Base-by-base conservation (phyloP, 2,113 vertebrate species). In the Hymenochirus boettgeri region DNA sequence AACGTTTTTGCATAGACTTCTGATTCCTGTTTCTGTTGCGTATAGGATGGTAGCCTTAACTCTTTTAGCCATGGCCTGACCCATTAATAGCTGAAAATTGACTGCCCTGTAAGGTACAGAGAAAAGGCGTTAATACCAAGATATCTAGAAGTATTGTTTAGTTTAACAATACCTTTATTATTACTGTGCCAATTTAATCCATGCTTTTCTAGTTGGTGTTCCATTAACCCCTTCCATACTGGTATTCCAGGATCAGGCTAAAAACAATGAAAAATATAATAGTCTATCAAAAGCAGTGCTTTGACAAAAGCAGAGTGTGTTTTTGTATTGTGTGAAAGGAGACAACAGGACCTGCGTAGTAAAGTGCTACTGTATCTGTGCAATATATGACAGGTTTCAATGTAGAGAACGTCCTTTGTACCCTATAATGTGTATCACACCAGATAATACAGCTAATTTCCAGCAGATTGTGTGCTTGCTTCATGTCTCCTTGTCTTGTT, bases 171-270 rank as follows among this genome's bases (percentile, higher is more conserved):
- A 39, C 12, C 42, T 15, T n/a, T 33, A 88, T 92, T n/a, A n/a
- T 93, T 72, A 99, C 96, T 99, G 97, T 56, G 96, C 96, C 52
- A 99, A 80, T 76, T 99, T 98, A 99, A 99, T 75, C 96, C 95
- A 1, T 76, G 94, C 86, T 70, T 95, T 93, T 83, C 97, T 98
- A n/a, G 95, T 97, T 17, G 95, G 95, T 0, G 96, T 98, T 25
- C 95, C 95, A 0, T 98, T 98, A 75, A 92, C 86, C 4, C 91
- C 95, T 79, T 96, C 98, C 95, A 96, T 51, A 0, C 98, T 87
- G 6, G 88, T 94, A 74, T 94, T 91, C 96, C 96, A 99, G 96
- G 92, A 70, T 99, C 96, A 0, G 88, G 69, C 96, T 98, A n/a
- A n/a, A 17, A 23, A 42, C 17, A 27, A 24, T 2, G 15, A 19